A percentile compares a stretch with the other conserved stretches of the same genome.
phyloP scores from a whole-genome alignment of 2,797 vertebrate species.

The Betta splendens region DNA sequence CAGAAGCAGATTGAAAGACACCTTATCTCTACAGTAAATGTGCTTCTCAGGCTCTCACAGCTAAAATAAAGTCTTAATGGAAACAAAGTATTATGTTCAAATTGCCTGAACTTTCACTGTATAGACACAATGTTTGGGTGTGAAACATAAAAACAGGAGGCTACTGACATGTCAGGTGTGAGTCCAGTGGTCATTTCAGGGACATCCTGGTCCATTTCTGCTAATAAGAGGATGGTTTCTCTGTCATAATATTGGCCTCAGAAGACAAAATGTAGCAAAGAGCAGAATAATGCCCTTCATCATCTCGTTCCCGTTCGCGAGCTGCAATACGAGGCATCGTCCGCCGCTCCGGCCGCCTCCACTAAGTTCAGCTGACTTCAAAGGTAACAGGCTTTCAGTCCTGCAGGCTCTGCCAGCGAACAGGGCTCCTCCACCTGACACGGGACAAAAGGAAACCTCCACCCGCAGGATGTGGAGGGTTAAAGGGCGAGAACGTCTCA shows the following conservation, averaged over 20 bases:
- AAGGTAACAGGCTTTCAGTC: conserved; percentile 28
- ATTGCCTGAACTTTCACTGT: not conserved
- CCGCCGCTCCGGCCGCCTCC: no score
- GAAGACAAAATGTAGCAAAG: conserved; percentile 10
- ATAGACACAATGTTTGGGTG: no score
- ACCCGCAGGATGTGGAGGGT: conserved; percentile 1
- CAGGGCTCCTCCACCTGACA: conserved; percentile 15
- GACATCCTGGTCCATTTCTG: conserved; percentile 31
- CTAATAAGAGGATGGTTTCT: conserved; percentile 29
- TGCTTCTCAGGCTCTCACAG: not conserved
- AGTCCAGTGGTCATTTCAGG: conserved; percentile 19
- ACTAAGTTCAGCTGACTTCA: conserved; percentile 18
- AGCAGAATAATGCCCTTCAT: conserved; percentile 14
- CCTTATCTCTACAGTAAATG: no score
- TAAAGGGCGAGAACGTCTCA: not conserved
- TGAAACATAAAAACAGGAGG: conserved; percentile 3
- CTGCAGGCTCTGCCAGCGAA: conserved; percentile 32
- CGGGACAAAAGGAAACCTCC: not conserved
- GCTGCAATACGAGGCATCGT: no score
- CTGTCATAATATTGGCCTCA: conserved; percentile 20
- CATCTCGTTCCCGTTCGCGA: no score
- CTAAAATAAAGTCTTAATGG: not conserved
- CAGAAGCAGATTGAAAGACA: no score
- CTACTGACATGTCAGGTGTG: conserved; percentile 12
- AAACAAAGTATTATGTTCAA: not conserved